Percentiles rank a stretch among this genome's conserved stretches.
Evolutionary conservation across 2,797 vertebrate genomes (phyloP).

Genomic region (Aplochiton taeniatus): DNA sequence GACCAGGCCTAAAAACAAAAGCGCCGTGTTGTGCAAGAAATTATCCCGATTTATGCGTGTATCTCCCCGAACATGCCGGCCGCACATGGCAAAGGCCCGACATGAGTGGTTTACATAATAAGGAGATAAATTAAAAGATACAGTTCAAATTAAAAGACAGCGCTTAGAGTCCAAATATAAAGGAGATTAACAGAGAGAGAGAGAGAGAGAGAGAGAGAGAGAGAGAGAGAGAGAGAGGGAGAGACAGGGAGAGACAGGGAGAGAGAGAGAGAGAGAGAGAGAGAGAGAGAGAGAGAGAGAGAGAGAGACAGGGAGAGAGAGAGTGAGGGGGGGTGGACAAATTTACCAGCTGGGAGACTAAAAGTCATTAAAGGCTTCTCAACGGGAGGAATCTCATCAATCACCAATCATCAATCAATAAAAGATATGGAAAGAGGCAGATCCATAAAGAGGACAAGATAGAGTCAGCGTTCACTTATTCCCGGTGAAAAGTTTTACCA

Average conservation of each 20-base stretch:
- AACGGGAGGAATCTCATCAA: constrained; percentile 58
- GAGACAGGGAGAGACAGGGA: constrained; percentile 7
- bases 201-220: constrained; percentile 32
- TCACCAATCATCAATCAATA: constrained; percentile 45
- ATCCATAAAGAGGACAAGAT: constrained; percentile 11
- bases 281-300: constrained; percentile 1
- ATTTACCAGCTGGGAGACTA: constrained; percentile 53
- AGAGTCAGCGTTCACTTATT: constrained; percentile 18
- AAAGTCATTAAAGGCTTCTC: constrained; percentile 60
- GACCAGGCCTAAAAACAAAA: constrained; percentile 48
- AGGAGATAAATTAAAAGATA: constrained; percentile 76
- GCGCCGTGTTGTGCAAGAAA: constrained; percentile 35
- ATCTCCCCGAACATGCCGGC: constrained; percentile 64
- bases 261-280: not conserved
- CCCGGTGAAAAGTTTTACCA: constrained; percentile 11
- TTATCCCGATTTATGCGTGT: constrained; percentile 65
- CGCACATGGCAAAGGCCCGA: constrained; percentile 51
- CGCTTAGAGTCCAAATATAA: not conserved
- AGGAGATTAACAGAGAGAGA: constrained; percentile 42
- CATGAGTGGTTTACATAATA: constrained; percentile 70
- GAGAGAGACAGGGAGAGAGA: not conserved
- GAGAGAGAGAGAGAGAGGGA: constrained; percentile 20
- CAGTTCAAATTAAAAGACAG: constrained; percentile 59
- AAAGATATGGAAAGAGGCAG: constrained; percentile 42
- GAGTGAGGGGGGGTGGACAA: constrained; percentile 29